Base-by-base conservation (phyloP, 92 coral and sea anemone genomes). In the Porites evermanni region DNA sequence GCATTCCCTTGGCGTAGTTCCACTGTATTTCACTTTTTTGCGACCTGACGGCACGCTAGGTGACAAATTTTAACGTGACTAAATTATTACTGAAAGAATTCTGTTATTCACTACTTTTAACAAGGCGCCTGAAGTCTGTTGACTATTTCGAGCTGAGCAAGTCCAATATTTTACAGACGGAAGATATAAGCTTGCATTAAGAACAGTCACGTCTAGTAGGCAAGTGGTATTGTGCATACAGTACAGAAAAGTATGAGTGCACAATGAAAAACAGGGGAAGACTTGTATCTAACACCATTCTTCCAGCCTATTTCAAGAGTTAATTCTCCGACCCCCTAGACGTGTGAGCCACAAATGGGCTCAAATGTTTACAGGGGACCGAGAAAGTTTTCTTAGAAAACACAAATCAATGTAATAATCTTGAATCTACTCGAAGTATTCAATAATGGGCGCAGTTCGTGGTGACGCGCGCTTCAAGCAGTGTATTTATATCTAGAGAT, bases 401-500 rank as follows among this genome's bases (percentile, higher is more conserved):
- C 59, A 63, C 53, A 50, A 20, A 81, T 70, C 68, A 32, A 32
- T 81, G 78, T 44, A 61, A 38, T 81, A 68, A 81, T 69, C 77
- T 69, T 56, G 18, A 80, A 71, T 79, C 65, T 64, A 79, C 72
- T 79, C 71, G 47, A 53, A 68, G 24, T 52, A 16, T 81, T 52
- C 17, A 17, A 4, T 53, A 56, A 59, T 23, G 13, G 53, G 4
- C 0, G 24, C 56, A 69, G 56, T 69, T 67, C 26, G 20, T 1
- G 69, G 68, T 4, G 84, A 11, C 84, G 67, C 65, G 29, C 75
- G 84, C 67, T 69, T 80, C 12, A 17, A 69, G 59, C 14, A 32
- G 66, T 69, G 86, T 81, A 68, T 29, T 81, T 58, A 70, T 71
- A 59, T 69, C 53, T 61, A 64, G 67, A 32, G 20, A 17, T 53